Evolutionary conservation across 2,113 vertebrate genomes (phyloP).

Genomic region (Corynorhinus townsendii): DNA sequence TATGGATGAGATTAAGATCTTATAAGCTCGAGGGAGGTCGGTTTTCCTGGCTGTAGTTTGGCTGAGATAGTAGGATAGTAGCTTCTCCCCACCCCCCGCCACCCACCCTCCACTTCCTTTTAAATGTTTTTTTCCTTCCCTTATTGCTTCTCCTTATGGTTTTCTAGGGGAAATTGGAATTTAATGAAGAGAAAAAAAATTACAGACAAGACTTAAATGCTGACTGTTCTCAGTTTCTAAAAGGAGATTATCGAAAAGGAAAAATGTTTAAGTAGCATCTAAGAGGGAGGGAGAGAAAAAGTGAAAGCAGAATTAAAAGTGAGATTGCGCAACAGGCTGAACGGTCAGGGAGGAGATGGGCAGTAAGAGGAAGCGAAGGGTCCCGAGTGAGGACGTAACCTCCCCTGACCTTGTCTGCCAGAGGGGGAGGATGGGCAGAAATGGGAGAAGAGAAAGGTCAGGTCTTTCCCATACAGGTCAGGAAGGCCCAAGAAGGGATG

Average conservation of each 20-base stretch:
- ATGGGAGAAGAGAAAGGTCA: accelerated
- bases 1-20: neutral
- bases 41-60: neutral
- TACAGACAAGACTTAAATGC: neutral
- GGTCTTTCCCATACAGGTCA: no score
- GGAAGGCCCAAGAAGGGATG: neutral
- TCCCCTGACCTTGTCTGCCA: neutral
- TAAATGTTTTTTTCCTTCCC: neutral
- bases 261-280: neutral
- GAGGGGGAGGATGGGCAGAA: accelerated
- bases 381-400: accelerated
- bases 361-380: neutral
- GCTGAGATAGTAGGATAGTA: no score
- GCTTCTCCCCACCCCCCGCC: neutral
- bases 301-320: neutral
- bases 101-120: neutral
- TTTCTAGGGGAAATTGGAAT: neutral
- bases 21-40: neutral
- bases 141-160: neutral
- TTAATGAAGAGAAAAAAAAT: neutral
- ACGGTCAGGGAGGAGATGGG: neutral
- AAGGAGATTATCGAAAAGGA: neutral
- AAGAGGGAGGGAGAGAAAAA: neutral
- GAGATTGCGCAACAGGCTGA: accelerated
- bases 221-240: neutral